These are phyloP conservation scores for Microtus oregoni DNA, from an alignment of 2,113 vertebrate genomes.

Conservation along the genomic window DNA sequence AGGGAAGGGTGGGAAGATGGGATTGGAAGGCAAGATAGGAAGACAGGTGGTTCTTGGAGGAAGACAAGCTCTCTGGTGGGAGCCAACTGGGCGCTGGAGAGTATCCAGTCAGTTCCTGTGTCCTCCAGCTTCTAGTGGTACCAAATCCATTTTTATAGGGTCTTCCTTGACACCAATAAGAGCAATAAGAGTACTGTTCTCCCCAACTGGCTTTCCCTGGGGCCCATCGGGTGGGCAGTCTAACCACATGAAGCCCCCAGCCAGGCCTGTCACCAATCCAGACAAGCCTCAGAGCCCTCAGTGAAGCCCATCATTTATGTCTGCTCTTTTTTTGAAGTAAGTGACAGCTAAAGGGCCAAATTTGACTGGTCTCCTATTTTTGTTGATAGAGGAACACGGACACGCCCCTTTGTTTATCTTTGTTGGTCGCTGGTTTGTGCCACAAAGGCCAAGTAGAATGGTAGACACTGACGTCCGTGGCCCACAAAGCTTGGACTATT, in stretches of 20 bases:
- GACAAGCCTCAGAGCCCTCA: background rate
- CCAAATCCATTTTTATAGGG: background rate
- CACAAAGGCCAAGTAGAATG: background rate
- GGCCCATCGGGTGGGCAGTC: background rate
- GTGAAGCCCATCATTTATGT: rapidly evolving
- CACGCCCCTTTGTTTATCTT: background rate
- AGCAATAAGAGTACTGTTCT: background rate
- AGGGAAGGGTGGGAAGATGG: background rate
- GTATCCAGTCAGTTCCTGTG: background rate
- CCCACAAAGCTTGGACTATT: background rate
- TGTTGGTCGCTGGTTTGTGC: background rate
- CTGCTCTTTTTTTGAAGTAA: background rate
- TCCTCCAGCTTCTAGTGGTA: background rate
- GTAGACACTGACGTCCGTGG: background rate
- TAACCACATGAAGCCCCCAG: background rate
- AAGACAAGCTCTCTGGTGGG: background rate
- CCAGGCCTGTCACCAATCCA: background rate
- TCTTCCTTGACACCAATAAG: background rate
- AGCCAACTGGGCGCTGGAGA: background rate
- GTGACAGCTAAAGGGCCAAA: background rate
- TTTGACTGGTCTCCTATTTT: background rate
- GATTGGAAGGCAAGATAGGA: background rate
- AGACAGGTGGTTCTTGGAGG: background rate
- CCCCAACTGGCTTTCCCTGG: background rate
- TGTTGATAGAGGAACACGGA: background rate